These are phyloP conservation scores for Leptoclinus maculatus DNA, from an alignment of 2,797 vertebrate genomes.

Conservation along the genomic window DNA sequence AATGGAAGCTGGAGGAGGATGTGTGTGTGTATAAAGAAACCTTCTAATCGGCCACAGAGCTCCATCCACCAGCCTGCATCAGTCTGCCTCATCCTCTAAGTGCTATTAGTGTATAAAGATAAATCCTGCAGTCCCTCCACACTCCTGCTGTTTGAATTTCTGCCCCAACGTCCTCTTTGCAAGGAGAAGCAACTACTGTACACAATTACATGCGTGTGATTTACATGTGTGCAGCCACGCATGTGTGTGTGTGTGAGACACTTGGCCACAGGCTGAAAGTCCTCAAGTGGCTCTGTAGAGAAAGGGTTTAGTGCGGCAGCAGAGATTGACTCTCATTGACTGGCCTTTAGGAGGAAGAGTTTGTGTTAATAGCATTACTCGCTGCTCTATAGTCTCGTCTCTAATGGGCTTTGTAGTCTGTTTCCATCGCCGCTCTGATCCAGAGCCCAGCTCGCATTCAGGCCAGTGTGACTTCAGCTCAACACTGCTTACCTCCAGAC, in stretches of 20 bases:
- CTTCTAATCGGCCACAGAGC: slow-evolving; percentile 17
- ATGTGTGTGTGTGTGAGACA: slow-evolving; percentile 24
- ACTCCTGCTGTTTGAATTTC: not conserved
- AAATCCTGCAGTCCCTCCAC: slow-evolving; percentile 1
- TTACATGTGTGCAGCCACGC: slow-evolving; percentile 33
- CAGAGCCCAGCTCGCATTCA: slow-evolving; percentile 47
- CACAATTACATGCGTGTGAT: not conserved
- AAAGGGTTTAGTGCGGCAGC: slow-evolving; percentile 5
- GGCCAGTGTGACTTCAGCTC: slow-evolving; percentile 44
- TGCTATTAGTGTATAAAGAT: slow-evolving; percentile 31
- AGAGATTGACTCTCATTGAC: slow-evolving; percentile 47
- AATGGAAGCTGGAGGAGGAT: slow-evolving; percentile 10
- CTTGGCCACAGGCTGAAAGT: slow-evolving; percentile 14
- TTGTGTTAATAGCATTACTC: slow-evolving; percentile 54
- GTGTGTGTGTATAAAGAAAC: not conserved
- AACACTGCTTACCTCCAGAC: not conserved
- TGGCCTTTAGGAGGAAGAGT: slow-evolving; percentile 24
- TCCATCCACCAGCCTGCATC: not conserved
- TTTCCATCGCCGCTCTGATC: slow-evolving; percentile 44
- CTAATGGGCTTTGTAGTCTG: slow-evolving; percentile 71
- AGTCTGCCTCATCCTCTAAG: slow-evolving; percentile 27
- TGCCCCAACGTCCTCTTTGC: slow-evolving; percentile 9
- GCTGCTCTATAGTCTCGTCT: slow-evolving; percentile 49
- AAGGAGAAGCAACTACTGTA: slow-evolving; percentile 20
- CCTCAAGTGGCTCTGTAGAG: slow-evolving; percentile 30